These are phyloP conservation scores for Araneus ventricosus DNA, from an alignment of 1,140 invertebrate species.

Conservation along the genomic window DNA sequence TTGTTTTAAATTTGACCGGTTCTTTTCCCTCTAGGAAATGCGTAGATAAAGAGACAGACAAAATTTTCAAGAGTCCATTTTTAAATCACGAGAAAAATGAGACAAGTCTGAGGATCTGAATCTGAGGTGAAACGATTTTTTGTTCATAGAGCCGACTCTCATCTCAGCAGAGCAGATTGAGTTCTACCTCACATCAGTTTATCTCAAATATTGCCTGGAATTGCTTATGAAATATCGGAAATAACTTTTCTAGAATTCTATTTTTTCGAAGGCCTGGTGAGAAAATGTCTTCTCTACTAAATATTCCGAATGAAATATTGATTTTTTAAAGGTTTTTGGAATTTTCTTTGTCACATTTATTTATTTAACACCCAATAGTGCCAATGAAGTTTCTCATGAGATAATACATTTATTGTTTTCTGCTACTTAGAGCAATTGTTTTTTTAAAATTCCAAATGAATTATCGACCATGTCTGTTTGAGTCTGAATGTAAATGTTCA, in stretches of 20 bases:
- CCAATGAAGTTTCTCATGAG: no score
- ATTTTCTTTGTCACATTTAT: no score
- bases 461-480: no score
- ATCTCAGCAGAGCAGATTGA: not conserved
- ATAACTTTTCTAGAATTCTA: not conserved
- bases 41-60: not conserved
- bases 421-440: no score
- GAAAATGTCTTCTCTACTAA: not conserved
- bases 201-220: not conserved
- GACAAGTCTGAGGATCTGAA: no score
- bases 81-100: not conserved
- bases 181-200: not conserved
- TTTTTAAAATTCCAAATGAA: no score
- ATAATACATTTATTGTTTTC: no score
- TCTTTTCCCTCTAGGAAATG: not conserved
- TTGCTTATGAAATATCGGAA: not conserved
- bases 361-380: no score
- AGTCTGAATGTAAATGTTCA: no score
- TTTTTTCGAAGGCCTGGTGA: not conserved
- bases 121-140: not conserved
- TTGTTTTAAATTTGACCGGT: slow-evolving; percentile 18
- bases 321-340: not conserved
- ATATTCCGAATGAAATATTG: not conserved
- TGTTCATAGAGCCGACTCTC: not conserved
- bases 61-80: not conserved